Evolutionary conservation across 2,113 vertebrate genomes (phyloP).

Genomic region (Laterallus jamaicensis): DNA sequence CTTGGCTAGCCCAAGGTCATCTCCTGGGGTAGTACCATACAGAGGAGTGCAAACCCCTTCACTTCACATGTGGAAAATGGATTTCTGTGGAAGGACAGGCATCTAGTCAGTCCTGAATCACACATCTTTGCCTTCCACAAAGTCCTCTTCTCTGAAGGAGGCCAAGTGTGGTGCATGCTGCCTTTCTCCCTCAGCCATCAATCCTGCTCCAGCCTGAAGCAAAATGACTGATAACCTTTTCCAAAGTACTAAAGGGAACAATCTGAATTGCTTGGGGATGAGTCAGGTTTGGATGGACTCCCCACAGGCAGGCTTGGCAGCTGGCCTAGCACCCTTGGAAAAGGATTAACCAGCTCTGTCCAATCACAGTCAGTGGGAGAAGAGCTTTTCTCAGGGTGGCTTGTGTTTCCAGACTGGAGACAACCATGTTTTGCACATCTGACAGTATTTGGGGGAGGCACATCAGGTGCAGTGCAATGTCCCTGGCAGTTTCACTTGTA

Average conservation of each 20-base stretch:
- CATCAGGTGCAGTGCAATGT: neutral
- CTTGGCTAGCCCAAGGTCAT: neutral
- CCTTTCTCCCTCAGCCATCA: neutral
- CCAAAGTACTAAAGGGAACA: neutral
- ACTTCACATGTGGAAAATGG: neutral
- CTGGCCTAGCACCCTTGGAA: neutral
- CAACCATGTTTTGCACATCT: neutral
- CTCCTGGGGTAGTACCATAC: neutral
- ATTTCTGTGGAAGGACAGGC: neutral
- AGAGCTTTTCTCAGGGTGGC: neutral
- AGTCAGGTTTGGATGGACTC: conserved; percentile 9
- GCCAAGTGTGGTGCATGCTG: neutral
- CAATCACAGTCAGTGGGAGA: neutral
- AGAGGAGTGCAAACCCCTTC: neutral
- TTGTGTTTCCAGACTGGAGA: neutral
- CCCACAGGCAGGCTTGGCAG: neutral
- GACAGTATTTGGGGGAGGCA: neutral
- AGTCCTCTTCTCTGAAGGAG: neutral
- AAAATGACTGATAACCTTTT: conserved; percentile 5
- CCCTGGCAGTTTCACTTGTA: neutral
- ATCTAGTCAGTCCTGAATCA: neutral
- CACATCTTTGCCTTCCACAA: neutral
- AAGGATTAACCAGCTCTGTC: neutral
- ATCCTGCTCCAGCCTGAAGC: neutral
- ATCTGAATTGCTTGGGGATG: neutral